phyloP scores from a whole-genome alignment of 2,113 vertebrate species.

The Cheilinus undulatus region DNA sequence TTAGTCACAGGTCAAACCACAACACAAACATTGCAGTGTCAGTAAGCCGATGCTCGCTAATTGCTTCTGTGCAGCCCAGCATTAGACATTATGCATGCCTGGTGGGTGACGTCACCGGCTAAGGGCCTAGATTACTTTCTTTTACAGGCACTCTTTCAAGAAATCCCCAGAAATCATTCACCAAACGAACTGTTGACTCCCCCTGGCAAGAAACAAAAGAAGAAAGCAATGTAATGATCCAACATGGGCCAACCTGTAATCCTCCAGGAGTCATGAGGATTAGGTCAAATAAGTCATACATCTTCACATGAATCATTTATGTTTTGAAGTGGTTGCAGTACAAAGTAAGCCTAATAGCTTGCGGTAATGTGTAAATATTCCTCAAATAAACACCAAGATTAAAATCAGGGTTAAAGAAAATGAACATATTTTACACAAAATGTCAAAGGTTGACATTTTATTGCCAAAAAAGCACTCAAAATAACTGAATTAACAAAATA shows the following conservation, averaged over 20 bases:
- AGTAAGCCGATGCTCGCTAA: not conserved
- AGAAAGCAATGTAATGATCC: constrained; percentile 22
- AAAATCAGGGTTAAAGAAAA: not conserved
- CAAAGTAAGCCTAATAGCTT: constrained; percentile 18
- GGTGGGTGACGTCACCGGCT: constrained; percentile 51
- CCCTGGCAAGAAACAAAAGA: constrained; percentile 52
- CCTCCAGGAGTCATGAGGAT: constrained; percentile 42
- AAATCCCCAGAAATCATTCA: constrained; percentile 21
- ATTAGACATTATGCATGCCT: constrained; percentile 1
- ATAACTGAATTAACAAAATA: not conserved
- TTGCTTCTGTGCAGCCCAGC: constrained; percentile 7
- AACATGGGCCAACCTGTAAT: constrained; percentile 27
- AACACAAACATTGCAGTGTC: not conserved
- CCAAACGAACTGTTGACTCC: constrained; percentile 25
- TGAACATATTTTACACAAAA: not conserved
- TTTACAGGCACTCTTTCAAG: constrained; percentile 17
- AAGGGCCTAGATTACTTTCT: constrained; percentile 4
- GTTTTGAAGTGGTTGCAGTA: constrained; percentile 24
- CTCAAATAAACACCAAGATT: constrained; percentile 6
- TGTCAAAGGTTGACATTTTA: not conserved
- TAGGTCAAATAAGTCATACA: constrained; percentile 53
- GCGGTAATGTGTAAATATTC: constrained; percentile 2
- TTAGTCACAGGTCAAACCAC: not conserved
- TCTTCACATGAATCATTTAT: constrained; percentile 28
- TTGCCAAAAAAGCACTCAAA: not conserved